Evolutionary conservation across 2,888 invertebrate genomes (phyloP).

Genomic region (Coelopa pilipes): DNA sequence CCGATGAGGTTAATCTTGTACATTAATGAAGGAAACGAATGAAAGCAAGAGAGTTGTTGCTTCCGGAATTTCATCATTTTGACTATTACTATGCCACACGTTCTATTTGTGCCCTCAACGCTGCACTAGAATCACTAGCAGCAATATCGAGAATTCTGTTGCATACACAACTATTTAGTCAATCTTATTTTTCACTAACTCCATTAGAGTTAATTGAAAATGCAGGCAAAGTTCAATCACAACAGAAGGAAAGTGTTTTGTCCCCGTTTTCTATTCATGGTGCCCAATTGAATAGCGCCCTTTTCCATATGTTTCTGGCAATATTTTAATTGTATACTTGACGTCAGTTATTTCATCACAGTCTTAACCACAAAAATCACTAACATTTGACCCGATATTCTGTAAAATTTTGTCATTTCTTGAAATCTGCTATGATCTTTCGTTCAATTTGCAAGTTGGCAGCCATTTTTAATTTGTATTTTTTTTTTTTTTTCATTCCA

Average conservation of each 20-base stretch:
- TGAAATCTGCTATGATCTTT: slow-evolving; percentile 5
- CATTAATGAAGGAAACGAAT: not conserved
- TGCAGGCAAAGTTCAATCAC: too few relatives aligned
- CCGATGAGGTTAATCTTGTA: too few relatives aligned
- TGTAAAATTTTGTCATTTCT: not conserved
- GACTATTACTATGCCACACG: not conserved
- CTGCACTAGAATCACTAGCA: too few relatives aligned
- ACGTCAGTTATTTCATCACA: not conserved
- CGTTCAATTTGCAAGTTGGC: slow-evolving; percentile 28
- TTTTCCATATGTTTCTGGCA: not conserved
- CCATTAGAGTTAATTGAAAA: too few relatives aligned
- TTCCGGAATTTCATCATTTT: slow-evolving; percentile 19
- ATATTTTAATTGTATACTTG: not conserved
- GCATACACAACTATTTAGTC: too few relatives aligned
- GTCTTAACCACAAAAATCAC: too few relatives aligned
- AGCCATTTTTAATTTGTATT: slow-evolving; percentile 42
- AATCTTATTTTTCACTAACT: too few relatives aligned
- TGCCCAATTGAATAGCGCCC: not conserved
- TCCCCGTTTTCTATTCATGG: not conserved
- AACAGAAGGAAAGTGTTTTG: too few relatives aligned
- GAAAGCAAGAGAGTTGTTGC: not conserved
- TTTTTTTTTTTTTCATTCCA: slow-evolving; percentile 27
- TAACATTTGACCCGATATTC: too few relatives aligned
- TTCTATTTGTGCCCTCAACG: too few relatives aligned
- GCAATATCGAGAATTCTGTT: too few relatives aligned